These are phyloP conservation scores for Theristus sp. DNA, from an alignment of 2,888 invertebrate species.

Conservation along the genomic window DNA sequence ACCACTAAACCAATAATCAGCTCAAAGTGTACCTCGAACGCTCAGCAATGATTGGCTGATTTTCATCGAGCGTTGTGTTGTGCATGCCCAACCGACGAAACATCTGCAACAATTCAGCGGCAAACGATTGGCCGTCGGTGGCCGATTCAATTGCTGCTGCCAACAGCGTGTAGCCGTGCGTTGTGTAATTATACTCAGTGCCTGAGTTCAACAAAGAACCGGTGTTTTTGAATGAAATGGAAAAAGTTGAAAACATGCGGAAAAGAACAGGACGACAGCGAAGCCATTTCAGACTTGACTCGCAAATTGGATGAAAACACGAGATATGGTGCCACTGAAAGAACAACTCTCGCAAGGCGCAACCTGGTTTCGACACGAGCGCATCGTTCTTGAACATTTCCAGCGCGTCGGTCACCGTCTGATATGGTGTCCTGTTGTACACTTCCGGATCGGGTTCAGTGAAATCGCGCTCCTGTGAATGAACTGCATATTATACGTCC, in stretches of 20 bases:
- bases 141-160: constrained; percentile 40
- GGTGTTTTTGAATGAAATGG: too few species aligned
- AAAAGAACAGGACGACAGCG: too few species aligned
- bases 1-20: too few species aligned
- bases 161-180: constrained; percentile 41
- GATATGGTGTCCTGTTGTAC: constrained; percentile 25
- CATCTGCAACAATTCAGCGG: constrained; percentile 23
- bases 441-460: neutral
- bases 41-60: constrained; percentile 36
- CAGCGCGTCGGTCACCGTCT: constrained; percentile 32
- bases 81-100: constrained; percentile 36
- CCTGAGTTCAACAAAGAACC: constrained; percentile 17
- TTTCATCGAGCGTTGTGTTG: constrained; percentile 38
- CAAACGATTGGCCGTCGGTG: constrained; percentile 21
- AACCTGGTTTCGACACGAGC: constrained; percentile 38
- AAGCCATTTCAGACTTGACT: too few species aligned
- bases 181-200: constrained; percentile 37
- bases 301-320: too few species aligned
- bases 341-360: too few species aligned
- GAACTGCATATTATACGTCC: too few species aligned
- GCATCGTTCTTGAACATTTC: constrained; percentile 41
- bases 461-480: too few species aligned
- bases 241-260: too few species aligned
- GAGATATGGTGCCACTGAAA: too few species aligned
- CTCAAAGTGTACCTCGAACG: too few species aligned